Conservation (phyloP, 2,888 invertebrate genomes). For the Cremastinae sp. region DNA sequence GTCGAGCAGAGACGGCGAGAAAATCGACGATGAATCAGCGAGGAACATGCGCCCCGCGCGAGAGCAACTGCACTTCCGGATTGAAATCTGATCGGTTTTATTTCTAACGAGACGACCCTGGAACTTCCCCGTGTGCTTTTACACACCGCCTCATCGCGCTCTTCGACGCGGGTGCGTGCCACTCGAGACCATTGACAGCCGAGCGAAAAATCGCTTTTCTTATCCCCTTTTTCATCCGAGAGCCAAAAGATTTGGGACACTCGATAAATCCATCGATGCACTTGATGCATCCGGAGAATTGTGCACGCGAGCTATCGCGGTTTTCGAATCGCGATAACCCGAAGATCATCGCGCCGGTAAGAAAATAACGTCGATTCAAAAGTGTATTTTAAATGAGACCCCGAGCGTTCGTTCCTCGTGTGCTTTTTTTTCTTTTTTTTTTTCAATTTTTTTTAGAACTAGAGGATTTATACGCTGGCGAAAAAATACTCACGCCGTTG, state of each 20-base stretch:
- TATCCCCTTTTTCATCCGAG: too few relatives aligned
- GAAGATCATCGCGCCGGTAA: conserved; percentile 31
- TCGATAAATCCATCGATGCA: conserved; percentile 11
- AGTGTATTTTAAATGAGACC: background rate
- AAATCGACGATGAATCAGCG: conserved; percentile 16
- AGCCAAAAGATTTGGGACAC: conserved; percentile 46
- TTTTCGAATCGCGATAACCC: conserved; percentile 45
- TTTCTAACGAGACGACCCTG: conserved; percentile 47
- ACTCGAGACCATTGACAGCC: too few relatives aligned
- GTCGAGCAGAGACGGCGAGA: conserved; percentile 9
- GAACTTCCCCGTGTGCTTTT: conserved; percentile 5
- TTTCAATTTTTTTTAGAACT: too few relatives aligned
- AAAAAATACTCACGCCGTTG: too few relatives aligned
- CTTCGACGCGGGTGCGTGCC: too few relatives aligned
- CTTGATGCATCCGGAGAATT: conserved; percentile 16
- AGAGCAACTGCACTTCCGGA: conserved; percentile 50
- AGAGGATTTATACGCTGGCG: too few relatives aligned
- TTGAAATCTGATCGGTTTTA: conserved; percentile 43
- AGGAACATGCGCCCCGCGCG: conserved; percentile 6
- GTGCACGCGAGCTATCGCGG: conserved; percentile 21
- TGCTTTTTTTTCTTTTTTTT: too few relatives aligned
- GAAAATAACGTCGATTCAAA: conserved; percentile 23
- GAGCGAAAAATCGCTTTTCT: too few relatives aligned
- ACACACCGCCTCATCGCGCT: background rate
- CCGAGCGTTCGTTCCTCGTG: conserved; percentile 25